Percentiles rank a stretch among this genome's conserved stretches.
Evolutionary conservation across 2,797 vertebrate genomes (phyloP).

Genomic region (Phoebastria nigripes): DNA sequence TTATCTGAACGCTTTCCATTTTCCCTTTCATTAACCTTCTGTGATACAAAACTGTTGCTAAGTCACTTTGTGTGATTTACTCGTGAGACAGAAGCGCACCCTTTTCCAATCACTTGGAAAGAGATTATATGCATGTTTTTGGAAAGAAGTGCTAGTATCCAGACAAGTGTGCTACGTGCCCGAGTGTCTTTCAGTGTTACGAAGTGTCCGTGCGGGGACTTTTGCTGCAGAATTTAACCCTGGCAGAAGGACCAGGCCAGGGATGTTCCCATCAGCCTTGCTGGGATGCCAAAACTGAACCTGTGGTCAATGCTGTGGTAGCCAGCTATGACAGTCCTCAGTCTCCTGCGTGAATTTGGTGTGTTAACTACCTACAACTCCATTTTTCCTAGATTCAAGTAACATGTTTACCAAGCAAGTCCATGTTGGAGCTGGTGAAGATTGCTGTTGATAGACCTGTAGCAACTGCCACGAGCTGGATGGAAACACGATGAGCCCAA

Average conservation of each 20-base stretch:
- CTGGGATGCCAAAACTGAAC: background rate
- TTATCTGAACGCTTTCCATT: background rate
- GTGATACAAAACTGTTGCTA: background rate
- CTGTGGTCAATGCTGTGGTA: background rate
- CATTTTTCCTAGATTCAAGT: background rate
- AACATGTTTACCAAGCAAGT: background rate
- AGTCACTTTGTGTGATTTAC: background rate
- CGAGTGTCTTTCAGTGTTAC: rapidly evolving
- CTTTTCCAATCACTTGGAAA: background rate
- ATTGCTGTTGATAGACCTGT: background rate
- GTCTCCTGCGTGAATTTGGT: rapidly evolving
- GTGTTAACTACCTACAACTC: background rate
- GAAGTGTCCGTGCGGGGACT: rapidly evolving
- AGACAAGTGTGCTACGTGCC: background rate
- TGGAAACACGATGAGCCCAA: background rate
- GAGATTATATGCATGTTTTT: background rate
- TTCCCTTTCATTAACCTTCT: background rate
- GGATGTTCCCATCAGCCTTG: background rate
- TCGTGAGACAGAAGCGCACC: background rate
- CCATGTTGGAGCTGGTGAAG: background rate
- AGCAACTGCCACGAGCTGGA: background rate
- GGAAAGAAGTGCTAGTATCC: no score
- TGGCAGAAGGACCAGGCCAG: background rate
- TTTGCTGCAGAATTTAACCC: background rate
- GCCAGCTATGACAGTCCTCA: background rate